Evolutionary conservation across 2,113 vertebrate genomes (phyloP).

Genomic region (Poicephalus meyeri): DNA sequence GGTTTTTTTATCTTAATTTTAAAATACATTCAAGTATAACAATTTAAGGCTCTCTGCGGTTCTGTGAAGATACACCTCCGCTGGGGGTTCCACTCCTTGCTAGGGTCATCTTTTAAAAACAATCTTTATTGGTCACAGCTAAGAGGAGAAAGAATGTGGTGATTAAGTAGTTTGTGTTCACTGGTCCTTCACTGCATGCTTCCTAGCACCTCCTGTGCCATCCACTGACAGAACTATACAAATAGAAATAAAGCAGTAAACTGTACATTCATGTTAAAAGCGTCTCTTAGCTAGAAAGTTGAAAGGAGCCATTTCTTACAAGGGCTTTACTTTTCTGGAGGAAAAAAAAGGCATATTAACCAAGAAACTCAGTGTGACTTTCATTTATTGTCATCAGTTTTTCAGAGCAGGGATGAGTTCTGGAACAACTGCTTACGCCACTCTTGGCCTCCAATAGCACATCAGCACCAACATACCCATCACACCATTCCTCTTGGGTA

Average conservation of each 20-base stretch:
- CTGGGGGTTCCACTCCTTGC: not conserved
- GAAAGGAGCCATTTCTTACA: not conserved
- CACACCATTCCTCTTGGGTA: not conserved
- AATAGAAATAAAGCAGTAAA: slow-evolving; percentile 66
- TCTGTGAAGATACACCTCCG: not conserved
- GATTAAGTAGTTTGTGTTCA: not conserved
- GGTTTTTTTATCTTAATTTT: not conserved
- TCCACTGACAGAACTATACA: not conserved
- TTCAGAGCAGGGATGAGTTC: slow-evolving; percentile 37
- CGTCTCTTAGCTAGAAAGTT: not conserved
- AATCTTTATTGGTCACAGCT: slow-evolving; percentile 69
- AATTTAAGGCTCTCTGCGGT: not conserved
- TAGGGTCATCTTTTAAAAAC: slow-evolving; percentile 62
- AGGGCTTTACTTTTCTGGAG: not conserved
- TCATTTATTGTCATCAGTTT: slow-evolving; percentile 68
- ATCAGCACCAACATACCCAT: not conserved
- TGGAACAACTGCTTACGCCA: not conserved
- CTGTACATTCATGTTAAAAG: not conserved
- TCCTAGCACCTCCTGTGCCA: not conserved
- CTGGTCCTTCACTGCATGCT: not conserved
- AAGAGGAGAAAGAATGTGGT: not conserved
- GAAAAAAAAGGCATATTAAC: slow-evolving; percentile 20
- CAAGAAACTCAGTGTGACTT: slow-evolving; percentile 5
- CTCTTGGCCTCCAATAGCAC: slow-evolving; percentile 22
- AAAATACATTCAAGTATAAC: not conserved